These are phyloP conservation scores for Alexandromys fortis DNA, from an alignment of 2,113 vertebrate genomes.

Conservation along the genomic window DNA sequence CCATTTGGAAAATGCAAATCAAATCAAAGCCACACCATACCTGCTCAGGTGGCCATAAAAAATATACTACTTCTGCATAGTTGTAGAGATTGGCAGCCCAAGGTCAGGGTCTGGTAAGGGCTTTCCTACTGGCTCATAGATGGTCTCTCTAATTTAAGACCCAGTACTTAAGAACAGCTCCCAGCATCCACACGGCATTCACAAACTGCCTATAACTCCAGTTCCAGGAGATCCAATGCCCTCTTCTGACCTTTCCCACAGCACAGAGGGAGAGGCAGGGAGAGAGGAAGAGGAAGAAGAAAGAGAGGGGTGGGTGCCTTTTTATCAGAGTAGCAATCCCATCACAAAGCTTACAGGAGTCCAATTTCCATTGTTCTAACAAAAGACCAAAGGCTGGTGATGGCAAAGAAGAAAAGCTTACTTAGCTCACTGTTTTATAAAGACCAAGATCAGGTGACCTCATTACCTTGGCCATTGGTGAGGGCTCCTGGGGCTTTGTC, in stretches of 20 bases:
- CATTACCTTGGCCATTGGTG: not conserved
- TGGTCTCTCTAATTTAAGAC: not conserved
- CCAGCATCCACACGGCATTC: not conserved
- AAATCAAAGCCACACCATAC: not conserved
- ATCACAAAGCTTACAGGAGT: not conserved
- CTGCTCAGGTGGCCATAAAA: not conserved
- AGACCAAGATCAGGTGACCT: not conserved
- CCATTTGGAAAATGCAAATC: not conserved
- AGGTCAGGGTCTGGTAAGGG: not conserved
- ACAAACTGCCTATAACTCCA: not conserved
- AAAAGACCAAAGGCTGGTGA: not conserved
- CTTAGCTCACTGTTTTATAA: not conserved
- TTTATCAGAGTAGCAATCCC: not conserved
- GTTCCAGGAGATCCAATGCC: not conserved
- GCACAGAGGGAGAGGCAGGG: not conserved
- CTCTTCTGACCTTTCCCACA: not conserved
- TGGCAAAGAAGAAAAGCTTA: not conserved
- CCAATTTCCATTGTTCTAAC: not conserved
- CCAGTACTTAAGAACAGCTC: not conserved
- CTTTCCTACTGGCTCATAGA: not conserved
- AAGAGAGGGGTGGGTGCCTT: not conserved
- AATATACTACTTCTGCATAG: not conserved
- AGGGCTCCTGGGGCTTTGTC: not conserved
- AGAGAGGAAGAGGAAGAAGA: not conserved
- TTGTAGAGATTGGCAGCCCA: not conserved